Conservation (phyloP, 1,140 invertebrate genomes). For the Pogonomyrmex californicus region DNA sequence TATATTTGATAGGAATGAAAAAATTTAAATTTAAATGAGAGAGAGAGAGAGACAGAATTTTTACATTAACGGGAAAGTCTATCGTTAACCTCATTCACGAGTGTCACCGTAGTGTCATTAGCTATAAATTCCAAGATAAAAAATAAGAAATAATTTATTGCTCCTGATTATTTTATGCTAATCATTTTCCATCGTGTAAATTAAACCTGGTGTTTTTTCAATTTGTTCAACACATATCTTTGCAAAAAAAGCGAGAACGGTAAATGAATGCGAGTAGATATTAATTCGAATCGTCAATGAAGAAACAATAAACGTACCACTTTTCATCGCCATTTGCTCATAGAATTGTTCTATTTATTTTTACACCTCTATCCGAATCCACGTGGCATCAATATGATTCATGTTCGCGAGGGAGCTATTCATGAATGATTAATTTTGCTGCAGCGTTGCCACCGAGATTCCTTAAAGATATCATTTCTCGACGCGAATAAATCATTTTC, state of each 20-base stretch:
- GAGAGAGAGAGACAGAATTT: background rate
- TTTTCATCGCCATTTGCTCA: background rate
- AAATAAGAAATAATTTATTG: constrained; percentile 39
- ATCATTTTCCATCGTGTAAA: constrained; percentile 27
- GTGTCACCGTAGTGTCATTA: constrained; percentile 6
- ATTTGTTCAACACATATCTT: background rate
- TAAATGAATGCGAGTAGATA: background rate
- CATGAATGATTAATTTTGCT: constrained; percentile 28
- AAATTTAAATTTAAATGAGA: constrained; percentile 21
- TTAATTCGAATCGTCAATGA: constrained; percentile 27
- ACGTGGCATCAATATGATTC: background rate
- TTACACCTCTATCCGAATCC: background rate
- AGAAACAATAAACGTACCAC: constrained; percentile 5
- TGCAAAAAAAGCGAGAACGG: background rate
- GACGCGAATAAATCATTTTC: background rate
- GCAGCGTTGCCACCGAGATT: background rate
- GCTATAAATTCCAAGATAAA: constrained; percentile 40
- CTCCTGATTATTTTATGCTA: constrained; percentile 37
- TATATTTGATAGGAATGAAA: constrained; percentile 15
- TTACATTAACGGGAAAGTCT: constrained; percentile 39
- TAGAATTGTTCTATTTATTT: constrained; percentile 34
- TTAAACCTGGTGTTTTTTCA: background rate
- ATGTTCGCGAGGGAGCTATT: background rate
- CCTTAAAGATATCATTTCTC: background rate
- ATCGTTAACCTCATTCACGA: constrained; percentile 43